These are phyloP conservation scores for Pangasius mekongensis DNA, from an alignment of 2,797 vertebrate genomes.

Conservation along the genomic window DNA sequence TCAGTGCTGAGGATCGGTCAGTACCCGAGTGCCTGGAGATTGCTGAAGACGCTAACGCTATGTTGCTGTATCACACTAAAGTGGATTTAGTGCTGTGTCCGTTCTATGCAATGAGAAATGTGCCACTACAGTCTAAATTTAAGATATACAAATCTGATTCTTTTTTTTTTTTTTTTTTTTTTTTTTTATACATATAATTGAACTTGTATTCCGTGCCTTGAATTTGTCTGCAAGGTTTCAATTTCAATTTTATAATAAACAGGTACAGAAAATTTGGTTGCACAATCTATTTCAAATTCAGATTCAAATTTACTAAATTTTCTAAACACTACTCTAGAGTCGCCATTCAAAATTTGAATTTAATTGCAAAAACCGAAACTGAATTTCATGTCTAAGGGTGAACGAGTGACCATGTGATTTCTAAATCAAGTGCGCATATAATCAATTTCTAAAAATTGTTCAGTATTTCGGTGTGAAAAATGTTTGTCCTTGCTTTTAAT, in stretches of 20 bases:
- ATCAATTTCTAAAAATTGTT: not conserved
- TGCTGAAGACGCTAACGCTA: not conserved
- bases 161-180: no score
- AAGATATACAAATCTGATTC: not conserved
- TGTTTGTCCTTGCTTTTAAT: not conserved
- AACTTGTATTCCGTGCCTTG: not conserved
- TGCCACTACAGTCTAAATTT: not conserved
- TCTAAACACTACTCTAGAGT: not conserved
- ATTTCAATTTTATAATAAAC: not conserved
- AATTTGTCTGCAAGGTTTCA: not conserved
- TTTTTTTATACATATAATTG: not conserved
- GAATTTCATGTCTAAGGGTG: not conserved
- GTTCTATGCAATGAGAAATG: not conserved
- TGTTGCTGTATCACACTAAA: not conserved
- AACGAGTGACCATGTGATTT: not conserved
- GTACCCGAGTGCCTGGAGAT: conserved; percentile 31
- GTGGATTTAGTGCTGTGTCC: not conserved
- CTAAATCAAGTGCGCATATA: not conserved
- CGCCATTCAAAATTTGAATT: not conserved
- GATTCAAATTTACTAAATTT: not conserved
- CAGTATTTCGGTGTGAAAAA: not conserved
- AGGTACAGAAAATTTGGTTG: not conserved
- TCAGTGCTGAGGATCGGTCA: not conserved
- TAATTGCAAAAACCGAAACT: not conserved
- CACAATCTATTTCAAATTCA: not conserved